Percentiles rank a stretch among this genome's conserved stretches.
Evolutionary conservation across 1,140 invertebrate genomes (phyloP).

Genomic region (Acromyrmex heyeri): DNA sequence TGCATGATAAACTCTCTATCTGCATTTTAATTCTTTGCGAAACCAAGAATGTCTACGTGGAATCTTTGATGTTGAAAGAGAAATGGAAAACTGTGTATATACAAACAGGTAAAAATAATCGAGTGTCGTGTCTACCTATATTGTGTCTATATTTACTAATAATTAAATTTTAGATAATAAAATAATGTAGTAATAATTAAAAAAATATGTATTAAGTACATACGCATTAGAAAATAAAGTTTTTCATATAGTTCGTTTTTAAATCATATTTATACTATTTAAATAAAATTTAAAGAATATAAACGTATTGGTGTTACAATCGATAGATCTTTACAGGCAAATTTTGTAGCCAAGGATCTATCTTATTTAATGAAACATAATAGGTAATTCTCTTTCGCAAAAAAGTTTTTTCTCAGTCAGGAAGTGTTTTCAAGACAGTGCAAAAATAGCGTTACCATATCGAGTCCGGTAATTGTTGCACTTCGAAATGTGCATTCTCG

Average conservation of each 20-base stretch:
- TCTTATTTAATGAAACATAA: not conserved
- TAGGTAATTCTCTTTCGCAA: not conserved
- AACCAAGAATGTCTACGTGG: constrained; percentile 55
- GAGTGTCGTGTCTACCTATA: not conserved
- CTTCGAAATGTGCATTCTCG: not conserved
- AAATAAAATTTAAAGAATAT: not conserved
- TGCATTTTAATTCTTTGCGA: constrained; percentile 24
- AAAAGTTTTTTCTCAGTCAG: not conserved
- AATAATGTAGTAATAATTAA: not conserved
- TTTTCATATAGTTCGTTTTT: not conserved
- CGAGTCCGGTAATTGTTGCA: not conserved
- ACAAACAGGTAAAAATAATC: not conserved
- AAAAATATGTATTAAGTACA: not conserved
- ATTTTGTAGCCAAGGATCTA: not conserved
- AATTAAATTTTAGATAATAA: not conserved
- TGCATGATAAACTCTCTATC: constrained; percentile 26
- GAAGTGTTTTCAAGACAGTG: not conserved
- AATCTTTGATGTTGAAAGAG: constrained; percentile 31
- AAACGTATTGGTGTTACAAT: not conserved
- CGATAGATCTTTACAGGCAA: not conserved
- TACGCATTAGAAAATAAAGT: not conserved
- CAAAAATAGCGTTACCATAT: constrained; percentile 7
- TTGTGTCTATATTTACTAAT: not conserved
- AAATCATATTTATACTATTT: not conserved
- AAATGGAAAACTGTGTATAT: constrained; percentile 22